Conservation (phyloP, 2,797 vertebrate genomes). For the Garrulus glandarius region DNA sequence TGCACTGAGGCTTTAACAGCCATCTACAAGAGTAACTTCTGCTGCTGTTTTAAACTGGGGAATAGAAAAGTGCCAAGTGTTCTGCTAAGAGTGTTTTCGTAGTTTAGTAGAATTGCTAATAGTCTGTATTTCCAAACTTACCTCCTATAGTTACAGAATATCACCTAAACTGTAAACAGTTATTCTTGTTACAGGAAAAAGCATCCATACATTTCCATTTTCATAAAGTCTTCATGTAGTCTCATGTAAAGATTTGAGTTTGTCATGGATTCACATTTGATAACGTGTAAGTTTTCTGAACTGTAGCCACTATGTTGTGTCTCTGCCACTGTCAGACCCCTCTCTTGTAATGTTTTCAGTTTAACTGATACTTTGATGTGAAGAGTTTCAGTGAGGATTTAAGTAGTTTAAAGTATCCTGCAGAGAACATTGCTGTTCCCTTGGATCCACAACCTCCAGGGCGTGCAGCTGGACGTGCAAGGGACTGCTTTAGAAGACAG, state of each 20-base stretch:
- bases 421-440: not conserved
- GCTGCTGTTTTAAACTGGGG: not conserved
- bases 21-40: not conserved
- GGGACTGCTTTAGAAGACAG: not conserved
- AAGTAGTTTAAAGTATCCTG: not conserved
- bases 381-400: not conserved
- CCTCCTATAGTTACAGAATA: not conserved
- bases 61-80: not conserved
- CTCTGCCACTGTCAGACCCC: not conserved
- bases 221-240: not conserved
- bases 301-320: not conserved
- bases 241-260: not conserved
- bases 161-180: not conserved
- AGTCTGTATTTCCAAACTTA: constrained; percentile 21
- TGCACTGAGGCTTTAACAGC: not conserved
- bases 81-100: not conserved
- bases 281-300: not conserved
- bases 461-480: not conserved
- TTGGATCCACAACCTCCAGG: not conserved
- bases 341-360: not conserved
- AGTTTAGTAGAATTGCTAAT: not conserved
- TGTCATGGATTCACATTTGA: not conserved
- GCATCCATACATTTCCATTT: constrained; percentile 12
- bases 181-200: not conserved
- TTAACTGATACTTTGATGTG: not conserved